A percentile compares a stretch with the other conserved stretches of the same genome.
phyloP scores from a whole-genome alignment of 2,888 invertebrate genomes.

The Tenthredo scrophulariae region DNA sequence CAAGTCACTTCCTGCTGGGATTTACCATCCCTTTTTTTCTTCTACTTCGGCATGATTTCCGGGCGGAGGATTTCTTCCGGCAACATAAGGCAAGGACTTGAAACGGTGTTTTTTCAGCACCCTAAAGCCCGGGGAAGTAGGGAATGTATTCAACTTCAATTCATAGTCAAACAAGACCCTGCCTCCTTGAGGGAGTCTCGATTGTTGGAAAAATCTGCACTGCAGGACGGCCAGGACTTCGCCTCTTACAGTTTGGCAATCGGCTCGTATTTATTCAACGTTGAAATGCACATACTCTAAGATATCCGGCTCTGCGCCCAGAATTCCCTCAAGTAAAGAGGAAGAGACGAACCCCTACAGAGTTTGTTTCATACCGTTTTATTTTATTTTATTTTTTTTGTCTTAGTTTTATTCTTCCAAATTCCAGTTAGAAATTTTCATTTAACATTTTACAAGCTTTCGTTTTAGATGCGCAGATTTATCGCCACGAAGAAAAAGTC shows the following conservation, averaged over 20 bases:
- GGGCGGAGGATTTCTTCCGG: not conserved
- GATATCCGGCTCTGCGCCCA: not conserved
- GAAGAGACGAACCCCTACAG: not conserved
- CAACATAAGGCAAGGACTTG: not conserved
- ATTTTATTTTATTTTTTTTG: no score
- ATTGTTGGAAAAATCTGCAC: not conserved
- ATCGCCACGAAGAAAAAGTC: no score
- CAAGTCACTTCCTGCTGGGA: not conserved
- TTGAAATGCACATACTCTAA: constrained; percentile 45
- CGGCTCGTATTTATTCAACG: constrained; percentile 34
- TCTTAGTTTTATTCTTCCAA: no score
- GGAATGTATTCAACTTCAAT: constrained; percentile 7
- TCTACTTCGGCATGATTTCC: not conserved
- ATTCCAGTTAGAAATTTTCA: no score
- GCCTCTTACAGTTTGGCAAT: constrained; percentile 10
- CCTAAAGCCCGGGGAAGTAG: not conserved
- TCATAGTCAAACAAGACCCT: not conserved
- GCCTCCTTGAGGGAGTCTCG: not conserved
- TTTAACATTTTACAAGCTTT: no score
- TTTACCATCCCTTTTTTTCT: not conserved
- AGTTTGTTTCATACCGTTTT: not conserved
- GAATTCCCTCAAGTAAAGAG: not conserved
- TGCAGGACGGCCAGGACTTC: not conserved
- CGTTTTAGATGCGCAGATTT: not conserved
- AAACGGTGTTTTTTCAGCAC: constrained; percentile 7